Percentiles rank a stretch among this genome's conserved stretches.
Evolutionary conservation across 2,888 invertebrate species (phyloP).

Genomic region (Therioaphis trifolii): DNA sequence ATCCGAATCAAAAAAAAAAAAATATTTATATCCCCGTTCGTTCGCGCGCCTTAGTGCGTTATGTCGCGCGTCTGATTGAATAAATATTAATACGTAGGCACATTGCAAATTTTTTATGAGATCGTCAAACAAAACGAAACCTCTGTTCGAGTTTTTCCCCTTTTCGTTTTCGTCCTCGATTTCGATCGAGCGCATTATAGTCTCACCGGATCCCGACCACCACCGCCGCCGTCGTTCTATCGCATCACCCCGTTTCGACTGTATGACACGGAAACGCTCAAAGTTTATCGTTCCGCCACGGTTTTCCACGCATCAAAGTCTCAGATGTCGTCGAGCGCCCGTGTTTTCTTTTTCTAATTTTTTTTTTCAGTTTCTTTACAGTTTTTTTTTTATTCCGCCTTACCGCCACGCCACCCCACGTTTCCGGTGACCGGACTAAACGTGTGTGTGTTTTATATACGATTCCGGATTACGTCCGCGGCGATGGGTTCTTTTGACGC

Average conservation of each 20-base stretch:
- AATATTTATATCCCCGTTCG: too few relatives aligned
- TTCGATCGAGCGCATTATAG: neutral
- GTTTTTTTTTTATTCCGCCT: neutral
- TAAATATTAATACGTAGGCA: too few relatives aligned
- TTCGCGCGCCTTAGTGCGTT: too few relatives aligned
- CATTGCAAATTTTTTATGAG: too few relatives aligned
- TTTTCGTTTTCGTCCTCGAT: neutral
- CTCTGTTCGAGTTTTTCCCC: neutral
- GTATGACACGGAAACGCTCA: neutral
- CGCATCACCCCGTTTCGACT: neutral
- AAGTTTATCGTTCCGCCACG: conserved; percentile 6
- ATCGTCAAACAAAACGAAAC: too few relatives aligned
- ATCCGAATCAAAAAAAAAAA: too few relatives aligned
- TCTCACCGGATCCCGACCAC: too few relatives aligned
- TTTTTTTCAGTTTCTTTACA: too few relatives aligned
- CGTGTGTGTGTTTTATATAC: conserved; percentile 22
- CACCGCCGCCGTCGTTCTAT: neutral
- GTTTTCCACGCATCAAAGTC: conserved; percentile 14
- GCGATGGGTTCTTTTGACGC: conserved; percentile 32
- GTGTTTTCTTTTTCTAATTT: conserved; percentile 13
- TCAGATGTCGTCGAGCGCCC: conserved; percentile 2
- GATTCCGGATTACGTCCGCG: neutral
- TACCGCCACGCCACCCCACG: neutral
- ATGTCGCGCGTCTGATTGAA: too few relatives aligned
- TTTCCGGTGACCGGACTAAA: conserved; percentile 53